phyloP scores from a whole-genome alignment of 2,113 vertebrate genomes.

The Perccottus glenii region DNA sequence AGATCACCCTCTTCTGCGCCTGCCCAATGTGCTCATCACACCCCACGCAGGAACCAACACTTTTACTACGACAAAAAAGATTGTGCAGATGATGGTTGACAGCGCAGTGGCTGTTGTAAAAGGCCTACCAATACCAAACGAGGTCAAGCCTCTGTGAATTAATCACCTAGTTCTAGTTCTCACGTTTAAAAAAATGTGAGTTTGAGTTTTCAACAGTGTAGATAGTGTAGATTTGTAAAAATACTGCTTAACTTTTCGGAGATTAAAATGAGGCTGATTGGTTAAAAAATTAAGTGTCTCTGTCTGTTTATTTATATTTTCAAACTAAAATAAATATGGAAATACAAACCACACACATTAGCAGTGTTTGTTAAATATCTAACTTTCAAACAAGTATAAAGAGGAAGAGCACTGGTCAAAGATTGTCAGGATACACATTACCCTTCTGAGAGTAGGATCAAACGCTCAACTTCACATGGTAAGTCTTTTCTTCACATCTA shows the following conservation, averaged over 20 bases:
- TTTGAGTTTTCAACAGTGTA: no score
- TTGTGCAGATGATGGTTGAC: slow-evolving; percentile 28
- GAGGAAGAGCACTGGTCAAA: background rate
- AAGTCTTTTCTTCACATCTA: no score
- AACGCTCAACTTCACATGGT: no score
- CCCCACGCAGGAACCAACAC: slow-evolving; percentile 43
- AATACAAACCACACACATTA: background rate
- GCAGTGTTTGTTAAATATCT: background rate
- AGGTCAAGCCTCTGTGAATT: slow-evolving; percentile 32
- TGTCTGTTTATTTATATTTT: no score
- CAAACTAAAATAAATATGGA: no score
- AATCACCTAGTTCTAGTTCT: background rate
- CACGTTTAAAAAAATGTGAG: no score
- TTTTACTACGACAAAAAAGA: background rate
- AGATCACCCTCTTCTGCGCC: slow-evolving; percentile 43
- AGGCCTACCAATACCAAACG: slow-evolving; percentile 31
- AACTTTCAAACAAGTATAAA: background rate
- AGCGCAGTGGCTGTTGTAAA: slow-evolving; percentile 40
- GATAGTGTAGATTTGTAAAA: no score
- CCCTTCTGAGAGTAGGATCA: no score
- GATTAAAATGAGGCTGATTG: no score
- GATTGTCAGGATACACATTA: background rate
- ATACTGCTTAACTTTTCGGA: no score
- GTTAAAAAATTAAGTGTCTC: no score
- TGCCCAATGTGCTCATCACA: slow-evolving; percentile 47